Conservation (phyloP, 2,888 invertebrate species). For the Cordilura impudica region DNA sequence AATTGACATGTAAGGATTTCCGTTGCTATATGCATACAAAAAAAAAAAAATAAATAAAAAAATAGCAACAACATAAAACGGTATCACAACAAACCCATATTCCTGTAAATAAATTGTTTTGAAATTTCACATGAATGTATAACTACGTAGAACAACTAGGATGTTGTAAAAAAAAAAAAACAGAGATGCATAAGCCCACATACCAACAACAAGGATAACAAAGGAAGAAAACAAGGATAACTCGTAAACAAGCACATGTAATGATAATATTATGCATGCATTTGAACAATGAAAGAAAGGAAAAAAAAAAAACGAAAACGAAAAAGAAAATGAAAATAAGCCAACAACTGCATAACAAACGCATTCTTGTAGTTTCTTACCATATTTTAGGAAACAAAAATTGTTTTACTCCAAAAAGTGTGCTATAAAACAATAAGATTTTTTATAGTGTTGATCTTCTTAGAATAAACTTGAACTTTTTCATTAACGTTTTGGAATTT, state of each 20-base stretch:
- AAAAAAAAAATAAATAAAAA: constrained; percentile 16
- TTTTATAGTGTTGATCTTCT: neutral
- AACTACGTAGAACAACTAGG: neutral
- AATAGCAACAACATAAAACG: neutral
- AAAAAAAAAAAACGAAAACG: neutral
- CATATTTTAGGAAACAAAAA: no score
- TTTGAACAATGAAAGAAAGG: neutral
- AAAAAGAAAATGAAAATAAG: neutral
- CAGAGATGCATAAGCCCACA: constrained; percentile 27
- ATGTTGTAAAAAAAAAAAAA: neutral
- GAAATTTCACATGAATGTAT: neutral
- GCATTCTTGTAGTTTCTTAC: neutral
- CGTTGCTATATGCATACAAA: constrained; percentile 53
- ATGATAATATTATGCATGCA: constrained; percentile 53
- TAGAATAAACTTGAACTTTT: constrained; percentile 38
- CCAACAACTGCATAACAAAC: neutral
- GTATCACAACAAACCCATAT: neutral
- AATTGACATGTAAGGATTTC: constrained; percentile 60
- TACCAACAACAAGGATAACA: neutral
- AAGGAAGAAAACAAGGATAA: constrained; percentile 23
- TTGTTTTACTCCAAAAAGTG: neutral
- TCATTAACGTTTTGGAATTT: constrained; percentile 28
- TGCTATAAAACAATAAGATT: neutral
- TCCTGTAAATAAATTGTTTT: no score
- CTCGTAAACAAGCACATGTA: constrained; percentile 48